Percentiles rank a stretch among this genome's conserved stretches.
These are phyloP conservation scores for Natator depressus DNA, from an alignment of 2,113 vertebrate genomes.

Conservation along the genomic window DNA sequence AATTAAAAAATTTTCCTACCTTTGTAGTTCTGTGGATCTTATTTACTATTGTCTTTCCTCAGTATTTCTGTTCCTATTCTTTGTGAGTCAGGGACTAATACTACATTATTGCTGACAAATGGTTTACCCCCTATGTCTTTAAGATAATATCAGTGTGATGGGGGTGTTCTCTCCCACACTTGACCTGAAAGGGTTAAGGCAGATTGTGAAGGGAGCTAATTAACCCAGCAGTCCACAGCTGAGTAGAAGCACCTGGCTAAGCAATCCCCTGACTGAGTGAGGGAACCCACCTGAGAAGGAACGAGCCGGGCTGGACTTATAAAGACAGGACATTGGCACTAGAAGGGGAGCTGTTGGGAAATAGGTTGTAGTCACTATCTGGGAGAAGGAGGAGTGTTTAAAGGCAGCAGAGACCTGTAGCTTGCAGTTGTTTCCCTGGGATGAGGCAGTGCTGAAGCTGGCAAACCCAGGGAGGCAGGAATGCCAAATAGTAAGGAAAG, in stretches of 20 bases:
- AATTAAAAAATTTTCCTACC: constrained; percentile 2
- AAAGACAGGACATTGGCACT: not conserved
- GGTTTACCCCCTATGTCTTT: no score
- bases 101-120: no score
- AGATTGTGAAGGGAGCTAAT: not conserved
- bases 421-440: not conserved
- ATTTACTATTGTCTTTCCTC: not conserved
- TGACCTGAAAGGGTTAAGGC: not conserved
- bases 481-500: not conserved
- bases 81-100: not conserved
- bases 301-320: not conserved
- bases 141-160: not conserved
- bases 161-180: not conserved
- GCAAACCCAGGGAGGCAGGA: not conserved
- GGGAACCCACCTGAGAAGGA: not conserved
- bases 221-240: not conserved
- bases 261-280: not conserved
- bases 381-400: no score
- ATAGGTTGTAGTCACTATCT: not conserved
- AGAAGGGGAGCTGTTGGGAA: not conserved
- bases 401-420: not conserved
- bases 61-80: not conserved
- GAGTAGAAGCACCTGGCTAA: not conserved
- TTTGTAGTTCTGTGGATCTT: not conserved
- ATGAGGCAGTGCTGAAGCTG: not conserved